These are phyloP conservation scores for Potamarius usumacintae DNA, from an alignment of 2,113 vertebrate species.

Conservation along the genomic window DNA sequence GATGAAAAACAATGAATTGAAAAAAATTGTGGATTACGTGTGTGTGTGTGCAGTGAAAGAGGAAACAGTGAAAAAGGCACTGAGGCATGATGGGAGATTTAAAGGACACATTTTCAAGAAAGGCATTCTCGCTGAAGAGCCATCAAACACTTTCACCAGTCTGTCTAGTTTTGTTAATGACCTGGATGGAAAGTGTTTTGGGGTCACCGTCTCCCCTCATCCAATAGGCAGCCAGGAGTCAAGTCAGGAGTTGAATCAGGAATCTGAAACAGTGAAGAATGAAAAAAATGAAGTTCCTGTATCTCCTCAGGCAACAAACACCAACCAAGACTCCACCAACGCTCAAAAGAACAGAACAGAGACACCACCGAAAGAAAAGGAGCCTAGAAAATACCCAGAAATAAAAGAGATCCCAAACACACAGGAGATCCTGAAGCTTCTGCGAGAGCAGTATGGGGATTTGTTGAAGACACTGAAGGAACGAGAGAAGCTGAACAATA, in stretches of 20 bases:
- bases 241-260: not conserved
- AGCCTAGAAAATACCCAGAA: not conserved
- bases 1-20: constrained; percentile 3
- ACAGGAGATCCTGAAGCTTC: constrained; percentile 11
- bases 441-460: not conserved
- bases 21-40: not conserved
- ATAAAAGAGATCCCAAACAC: not conserved
- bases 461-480: constrained; percentile 4
- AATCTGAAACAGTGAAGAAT: not conserved
- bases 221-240: not conserved
- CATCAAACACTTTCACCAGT: rapidly evolving
- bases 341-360: not conserved
- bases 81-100: constrained; percentile 46
- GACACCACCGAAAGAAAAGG: not conserved
- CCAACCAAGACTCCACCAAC: not conserved
- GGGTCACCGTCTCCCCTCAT: not conserved
- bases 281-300: constrained; percentile 1
- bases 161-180: constrained; percentile 9
- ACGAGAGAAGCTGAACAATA: not conserved
- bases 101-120: not conserved
- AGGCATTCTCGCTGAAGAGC: not conserved
- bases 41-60: constrained; percentile 39
- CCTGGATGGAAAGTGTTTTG: constrained; percentile 14
- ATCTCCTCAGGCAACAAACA: not conserved
- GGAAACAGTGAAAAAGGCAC: constrained; percentile 33